Base-by-base conservation (phyloP, 2,797 vertebrate species). In the Cuniculus paca region DNA sequence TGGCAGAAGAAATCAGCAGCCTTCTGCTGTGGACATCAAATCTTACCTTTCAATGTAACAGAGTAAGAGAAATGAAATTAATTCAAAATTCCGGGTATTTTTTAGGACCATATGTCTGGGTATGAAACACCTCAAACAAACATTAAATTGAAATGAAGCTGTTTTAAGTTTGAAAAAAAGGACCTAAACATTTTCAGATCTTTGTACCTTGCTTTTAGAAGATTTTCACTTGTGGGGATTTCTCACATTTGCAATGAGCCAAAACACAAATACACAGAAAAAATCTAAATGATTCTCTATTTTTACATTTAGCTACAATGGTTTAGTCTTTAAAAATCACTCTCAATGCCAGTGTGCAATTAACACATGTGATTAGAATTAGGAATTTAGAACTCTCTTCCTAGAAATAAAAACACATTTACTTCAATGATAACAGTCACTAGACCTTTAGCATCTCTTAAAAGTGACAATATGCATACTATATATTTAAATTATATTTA, bases 161-260 rank as follows among this genome's bases (percentile, higher is more conserved):
- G 92, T 96, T 74, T 84, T 80, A 74, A 12, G 1, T 96, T 95
- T 98, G 20, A 96, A 50, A 95, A 77, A 95, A 97, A 92, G 54
- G 54, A 97, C 96, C 95, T 97, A 97, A 98, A 98, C 97, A 98
- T 97, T 98, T 98, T 96, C 90, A 39, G 78, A 97, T 93, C 96
- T 98, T 92, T 81, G 85, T 65, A 92, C 91, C 95, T 68, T 50
- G 87, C 39, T 96, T 95, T 96, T 80, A 5, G 78, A 96, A 60
- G 52, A 87, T 72, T 96, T 97, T 94, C 22, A 79, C 61, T 68
- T 96, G 42, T 90, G 31, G 93, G 39, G 90, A 93, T 90, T 95
- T 93, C 5, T 96, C 61, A 1, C 2, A 86, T 82, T 97, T 87
- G 50, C 39, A 95, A 86, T 56, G 61, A 90, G 96, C 87, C 78